Conservation (phyloP, 2,797 vertebrate species). For the Xenopus petersii region DNA sequence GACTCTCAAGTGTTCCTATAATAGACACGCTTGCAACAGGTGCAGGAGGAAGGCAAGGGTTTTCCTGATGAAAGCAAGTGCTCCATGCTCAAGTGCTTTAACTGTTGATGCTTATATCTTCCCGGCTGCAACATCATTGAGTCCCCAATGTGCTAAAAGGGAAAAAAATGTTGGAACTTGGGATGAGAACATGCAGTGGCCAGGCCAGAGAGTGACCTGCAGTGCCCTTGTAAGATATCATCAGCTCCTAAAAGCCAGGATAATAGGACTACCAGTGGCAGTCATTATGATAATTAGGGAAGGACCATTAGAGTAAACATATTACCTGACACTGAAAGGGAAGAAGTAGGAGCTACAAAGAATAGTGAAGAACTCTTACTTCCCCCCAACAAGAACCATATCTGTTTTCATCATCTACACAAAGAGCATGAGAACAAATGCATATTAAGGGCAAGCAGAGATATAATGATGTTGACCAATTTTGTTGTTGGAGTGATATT, state of each 20-base stretch:
- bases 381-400: not conserved
- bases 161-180: constrained; percentile 22
- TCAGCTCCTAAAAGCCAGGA: constrained; percentile 17
- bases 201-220: constrained; percentile 19
- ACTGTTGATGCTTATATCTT: constrained; percentile 24
- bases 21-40: constrained; percentile 31
- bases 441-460: not conserved
- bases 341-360: not conserved
- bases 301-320: constrained; percentile 26
- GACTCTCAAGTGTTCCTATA: constrained; percentile 29
- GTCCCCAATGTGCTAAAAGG: constrained; percentile 9
- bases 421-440: not conserved
- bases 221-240: constrained; percentile 28
- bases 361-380: constrained; percentile 8
- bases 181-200: not conserved
- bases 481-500: too few relatives aligned
- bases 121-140: constrained; percentile 28
- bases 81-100: constrained; percentile 27
- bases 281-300: constrained; percentile 28
- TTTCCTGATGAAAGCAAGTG: constrained; percentile 18
- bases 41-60: constrained; percentile 20
- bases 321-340: constrained; percentile 24
- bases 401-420: not conserved
- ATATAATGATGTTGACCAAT: not conserved
- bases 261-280: constrained; percentile 26